Evolutionary conservation across 2,797 vertebrate genomes (phyloP).

Genomic region (Molossus molossus): DNA sequence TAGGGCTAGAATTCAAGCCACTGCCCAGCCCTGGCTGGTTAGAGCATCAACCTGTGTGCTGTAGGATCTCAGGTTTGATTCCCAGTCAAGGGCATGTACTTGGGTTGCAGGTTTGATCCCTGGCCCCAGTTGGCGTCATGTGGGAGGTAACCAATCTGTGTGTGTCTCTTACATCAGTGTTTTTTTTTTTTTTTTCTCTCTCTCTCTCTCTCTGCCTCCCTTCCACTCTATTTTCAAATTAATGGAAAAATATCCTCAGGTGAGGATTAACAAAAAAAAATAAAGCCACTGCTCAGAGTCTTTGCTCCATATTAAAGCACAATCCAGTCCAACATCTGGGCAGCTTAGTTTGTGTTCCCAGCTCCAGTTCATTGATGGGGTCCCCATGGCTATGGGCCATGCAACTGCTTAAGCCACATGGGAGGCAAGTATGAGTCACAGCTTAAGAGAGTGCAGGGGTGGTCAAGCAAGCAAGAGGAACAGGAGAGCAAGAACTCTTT

Average conservation of each 20-base stretch:
- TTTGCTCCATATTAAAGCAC: not conserved
- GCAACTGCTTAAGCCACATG: not conserved
- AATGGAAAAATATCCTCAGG: too few relatives aligned
- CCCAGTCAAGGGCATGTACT: too few relatives aligned
- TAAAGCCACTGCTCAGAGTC: not conserved
- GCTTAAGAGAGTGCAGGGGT: not conserved
- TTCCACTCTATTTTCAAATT: too few relatives aligned
- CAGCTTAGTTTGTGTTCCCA: not conserved
- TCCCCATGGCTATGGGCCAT: not conserved
- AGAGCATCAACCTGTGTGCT: too few relatives aligned
- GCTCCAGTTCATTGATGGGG: not conserved
- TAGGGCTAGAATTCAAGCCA: not conserved
- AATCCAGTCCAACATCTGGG: not conserved
- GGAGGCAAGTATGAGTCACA: not conserved
- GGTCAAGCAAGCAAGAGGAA: not conserved
- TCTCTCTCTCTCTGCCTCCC: too few relatives aligned
- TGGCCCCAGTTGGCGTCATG: too few relatives aligned
- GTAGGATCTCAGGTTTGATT: too few relatives aligned
- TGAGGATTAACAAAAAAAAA: too few relatives aligned
- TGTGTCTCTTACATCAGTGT: too few relatives aligned
- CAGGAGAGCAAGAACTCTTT: not conserved
- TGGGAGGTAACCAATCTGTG: too few relatives aligned
- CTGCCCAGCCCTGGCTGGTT: not conserved
- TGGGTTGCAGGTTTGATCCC: too few relatives aligned
- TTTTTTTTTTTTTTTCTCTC: too few relatives aligned